These are phyloP conservation scores for Temnopleurus reevesii DNA, from an alignment of 53 echinoderm and acorn worm species.

Conservation along the genomic window DNA sequence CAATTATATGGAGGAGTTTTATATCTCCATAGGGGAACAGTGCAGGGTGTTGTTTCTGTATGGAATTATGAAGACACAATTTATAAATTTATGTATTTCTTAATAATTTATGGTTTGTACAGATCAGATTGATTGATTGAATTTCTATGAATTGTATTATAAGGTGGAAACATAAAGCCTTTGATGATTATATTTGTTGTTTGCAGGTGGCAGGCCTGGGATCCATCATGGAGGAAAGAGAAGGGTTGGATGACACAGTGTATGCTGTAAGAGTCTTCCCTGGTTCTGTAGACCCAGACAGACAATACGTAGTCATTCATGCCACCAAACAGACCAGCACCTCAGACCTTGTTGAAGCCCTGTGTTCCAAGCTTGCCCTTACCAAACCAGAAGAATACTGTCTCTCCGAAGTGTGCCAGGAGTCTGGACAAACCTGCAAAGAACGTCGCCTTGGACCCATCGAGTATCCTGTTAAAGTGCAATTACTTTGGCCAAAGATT, in stretches of 20 bases:
- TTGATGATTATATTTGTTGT: not conserved
- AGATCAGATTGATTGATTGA: not conserved
- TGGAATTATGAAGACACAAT: too few species aligned
- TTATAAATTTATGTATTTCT: not conserved
- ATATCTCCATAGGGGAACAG: not conserved
- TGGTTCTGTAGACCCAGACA: conserved; percentile 72
- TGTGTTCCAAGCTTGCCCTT: conserved; percentile 76
- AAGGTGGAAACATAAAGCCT: not conserved
- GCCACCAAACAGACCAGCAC: conserved; percentile 93
- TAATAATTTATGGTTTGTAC: not conserved
- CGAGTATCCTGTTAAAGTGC: conserved; percentile 91
- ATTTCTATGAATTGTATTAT: not conserved
- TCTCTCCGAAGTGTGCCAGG: conserved; percentile 84
- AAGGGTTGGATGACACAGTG: conserved; percentile 77
- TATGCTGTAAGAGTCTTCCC: conserved; percentile 94
- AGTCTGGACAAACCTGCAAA: conserved; percentile 86
- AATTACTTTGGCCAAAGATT: conserved; percentile 94
- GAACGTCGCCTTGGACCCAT: conserved; percentile 74
- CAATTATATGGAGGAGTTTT: not conserved
- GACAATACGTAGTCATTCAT: conserved; percentile 75
- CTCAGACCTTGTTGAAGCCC: conserved; percentile 65
- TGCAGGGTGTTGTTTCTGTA: not conserved
- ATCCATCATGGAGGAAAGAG: conserved; percentile 58
- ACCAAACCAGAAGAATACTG: conserved; percentile 72
- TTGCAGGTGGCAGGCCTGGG: conserved; percentile 20